A percentile compares a stretch with the other conserved stretches of the same genome.
phyloP scores from a whole-genome alignment of 2,113 vertebrate genomes.

The Sceloporus tristichus region DNA sequence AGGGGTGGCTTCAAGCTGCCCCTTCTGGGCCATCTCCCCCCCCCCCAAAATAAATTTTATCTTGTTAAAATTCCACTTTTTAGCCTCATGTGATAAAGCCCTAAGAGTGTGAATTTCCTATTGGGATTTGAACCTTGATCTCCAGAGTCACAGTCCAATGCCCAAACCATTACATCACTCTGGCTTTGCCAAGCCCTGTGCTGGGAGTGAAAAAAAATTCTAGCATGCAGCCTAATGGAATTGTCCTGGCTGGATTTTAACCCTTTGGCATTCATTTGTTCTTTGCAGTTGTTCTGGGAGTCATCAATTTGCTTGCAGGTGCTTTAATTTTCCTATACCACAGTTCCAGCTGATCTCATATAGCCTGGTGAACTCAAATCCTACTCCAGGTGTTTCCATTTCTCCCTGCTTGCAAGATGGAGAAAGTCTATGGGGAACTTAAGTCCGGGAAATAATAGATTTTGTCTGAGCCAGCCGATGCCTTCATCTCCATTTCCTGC shows the following conservation, averaged over 20 bases:
- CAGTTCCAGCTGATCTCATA: slow-evolving; percentile 28
- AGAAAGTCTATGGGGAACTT: slow-evolving; percentile 10
- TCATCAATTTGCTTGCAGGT: slow-evolving; percentile 1
- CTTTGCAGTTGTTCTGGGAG: background rate
- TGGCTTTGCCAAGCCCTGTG: too few species aligned
- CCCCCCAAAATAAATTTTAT: too few species aligned
- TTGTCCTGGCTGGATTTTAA: slow-evolving; percentile 12
- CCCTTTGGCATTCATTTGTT: slow-evolving; percentile 4
- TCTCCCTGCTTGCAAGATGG: background rate
- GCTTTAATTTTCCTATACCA: slow-evolving; percentile 25
- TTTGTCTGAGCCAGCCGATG: slow-evolving; percentile 5
- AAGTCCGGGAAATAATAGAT: slow-evolving; percentile 24
- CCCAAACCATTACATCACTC: too few species aligned
- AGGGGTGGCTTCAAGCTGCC: too few species aligned
- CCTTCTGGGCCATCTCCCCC: too few species aligned
- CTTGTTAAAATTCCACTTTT: too few species aligned
- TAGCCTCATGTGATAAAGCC: too few species aligned
- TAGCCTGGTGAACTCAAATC: slow-evolving; percentile 4
- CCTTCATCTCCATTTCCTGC: slow-evolving; percentile 35
- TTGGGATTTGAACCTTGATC: too few species aligned
- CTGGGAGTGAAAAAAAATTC: too few species aligned
- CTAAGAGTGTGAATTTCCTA: too few species aligned
- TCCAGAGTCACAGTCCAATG: too few species aligned
- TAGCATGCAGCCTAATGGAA: background rate
- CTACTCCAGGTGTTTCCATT: slow-evolving; percentile 20